Base-by-base conservation (phyloP, 1,140 invertebrate species). In the Drosophila santomea region DNA sequence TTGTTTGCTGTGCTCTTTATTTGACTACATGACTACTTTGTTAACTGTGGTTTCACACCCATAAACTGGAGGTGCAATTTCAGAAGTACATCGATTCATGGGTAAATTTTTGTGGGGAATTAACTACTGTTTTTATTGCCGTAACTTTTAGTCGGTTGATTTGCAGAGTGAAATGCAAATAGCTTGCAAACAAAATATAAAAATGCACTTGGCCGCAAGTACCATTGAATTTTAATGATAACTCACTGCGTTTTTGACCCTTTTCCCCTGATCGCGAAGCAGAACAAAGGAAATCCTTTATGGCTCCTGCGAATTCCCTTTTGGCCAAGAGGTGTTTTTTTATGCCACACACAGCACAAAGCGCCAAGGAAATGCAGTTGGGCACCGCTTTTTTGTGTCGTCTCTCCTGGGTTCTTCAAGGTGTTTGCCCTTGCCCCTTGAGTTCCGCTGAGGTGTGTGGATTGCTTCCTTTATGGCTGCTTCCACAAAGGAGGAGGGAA, bases 401-500 rank as follows among this genome's bases (percentile, higher is more conserved):
- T 12, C 36, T n/a, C 55, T 11, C 52, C 41, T 36, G 56, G n/a
- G 11, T 14, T 57, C 20, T 43, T 56, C 20, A n/a, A 69, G 45
- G 63, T 72, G 38, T 23, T 61, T 43, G 57, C 71, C 69, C 68
- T 68, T 68, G 64, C 64, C 59, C 60, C 69, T 63, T 32, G 68
- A 72, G 67, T 20, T 36, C 15, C 8, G 10, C 12, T 28, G 28
- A 45, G 45, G 47, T 41, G 52, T 43, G 52, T 74, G 47, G 41
- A 66, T 39, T 41, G 72, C 56, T 76, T 76, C 48, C 62, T 68
- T 76, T 68, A 44, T 43, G 36, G 54, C 48, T 68, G 62, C 69
- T 59, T 58, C 50, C 43, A 74, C 51, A 28, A 36, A 36, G 8
- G 32, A 8, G 3, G 32, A 38, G 23, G n/a, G 14, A 74, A 12